Evolutionary conservation across 2,888 invertebrate genomes (phyloP), one percentile per base, ranked within the genome.

Genomic region (Brenthis daphne): DNA sequence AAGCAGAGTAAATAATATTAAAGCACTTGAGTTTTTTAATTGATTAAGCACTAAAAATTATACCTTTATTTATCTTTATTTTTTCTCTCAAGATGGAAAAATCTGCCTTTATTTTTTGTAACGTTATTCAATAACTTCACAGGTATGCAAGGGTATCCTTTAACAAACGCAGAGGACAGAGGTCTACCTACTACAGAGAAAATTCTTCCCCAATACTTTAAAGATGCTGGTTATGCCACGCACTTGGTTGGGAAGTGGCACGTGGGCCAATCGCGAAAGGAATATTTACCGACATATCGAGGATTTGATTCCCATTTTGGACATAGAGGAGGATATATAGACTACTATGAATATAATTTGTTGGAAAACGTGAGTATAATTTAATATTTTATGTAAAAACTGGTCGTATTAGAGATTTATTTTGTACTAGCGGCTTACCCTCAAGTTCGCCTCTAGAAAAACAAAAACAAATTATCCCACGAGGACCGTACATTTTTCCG

Each of bases 241-340:
- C 95, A 96, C 82, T 95, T 96, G 51, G 94, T 97, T 14, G 97
- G 97, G 14, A 97, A 97, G 90, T 97, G 97, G 97, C 94, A 95
- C 77, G 89, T 96, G 65, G 96, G 96, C 1, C 80, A 81, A 65
- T 84, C 90, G 2, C 91, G 90, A 3, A 76, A 78, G 63, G 87
- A 92, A 72, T 95, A 94, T 80, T 94, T 96, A 6, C 97, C 97
- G 1, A 94, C 94, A 0, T 87, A 89, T 71, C 93, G 97, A 50
- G 97, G 97, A 4, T 98, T 97, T 80, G 96, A 97, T 77, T 94
- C 95, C 43, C 97, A 97, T 83, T 96, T 95, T 80, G 98, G 98
- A 1, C 98, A 97, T 82, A 96, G 96, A 93, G 96, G 95, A 70
- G 97, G 97, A 2, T 95, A 94, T 74, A 94, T 97, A 68, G 96